Conservation (phyloP, 2,888 invertebrate species). For the Andrena camellia region DNA sequence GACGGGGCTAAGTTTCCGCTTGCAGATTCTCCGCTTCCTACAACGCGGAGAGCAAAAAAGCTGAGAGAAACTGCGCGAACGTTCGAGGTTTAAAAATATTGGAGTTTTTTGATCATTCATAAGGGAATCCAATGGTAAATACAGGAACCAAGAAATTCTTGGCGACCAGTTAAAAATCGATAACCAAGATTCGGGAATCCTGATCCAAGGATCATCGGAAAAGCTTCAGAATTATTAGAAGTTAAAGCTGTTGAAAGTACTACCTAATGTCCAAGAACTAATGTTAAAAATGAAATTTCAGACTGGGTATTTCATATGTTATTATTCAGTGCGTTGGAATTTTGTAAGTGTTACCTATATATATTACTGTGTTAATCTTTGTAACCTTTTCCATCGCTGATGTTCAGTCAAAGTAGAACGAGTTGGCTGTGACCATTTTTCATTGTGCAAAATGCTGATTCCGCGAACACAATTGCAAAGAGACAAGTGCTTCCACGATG, state of each 20-base stretch:
- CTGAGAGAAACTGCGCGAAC: conserved; percentile 10
- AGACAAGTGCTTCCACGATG: conserved; percentile 21
- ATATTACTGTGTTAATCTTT: no score
- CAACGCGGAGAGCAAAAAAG: neutral
- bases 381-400: no score
- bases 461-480: conserved; percentile 14
- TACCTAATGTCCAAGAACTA: no score
- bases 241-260: no score
- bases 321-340: no score
- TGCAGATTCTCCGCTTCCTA: conserved; percentile 31
- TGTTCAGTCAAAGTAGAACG: neutral
- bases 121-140: conserved; percentile 11
- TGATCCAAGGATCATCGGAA: neutral
- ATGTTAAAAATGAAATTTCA: neutral
- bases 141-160: neutral
- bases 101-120: conserved; percentile 24
- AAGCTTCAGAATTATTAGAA: no score
- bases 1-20: conserved; percentile 40
- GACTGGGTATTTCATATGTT: neutral
- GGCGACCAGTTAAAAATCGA: neutral
- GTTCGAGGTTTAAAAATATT: conserved; percentile 37
- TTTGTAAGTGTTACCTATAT: no score
- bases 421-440: neutral
- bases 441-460: conserved; percentile 5
- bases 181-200: neutral